Base-by-base conservation (phyloP, 1,140 invertebrate genomes). In the Sipha flava region DNA sequence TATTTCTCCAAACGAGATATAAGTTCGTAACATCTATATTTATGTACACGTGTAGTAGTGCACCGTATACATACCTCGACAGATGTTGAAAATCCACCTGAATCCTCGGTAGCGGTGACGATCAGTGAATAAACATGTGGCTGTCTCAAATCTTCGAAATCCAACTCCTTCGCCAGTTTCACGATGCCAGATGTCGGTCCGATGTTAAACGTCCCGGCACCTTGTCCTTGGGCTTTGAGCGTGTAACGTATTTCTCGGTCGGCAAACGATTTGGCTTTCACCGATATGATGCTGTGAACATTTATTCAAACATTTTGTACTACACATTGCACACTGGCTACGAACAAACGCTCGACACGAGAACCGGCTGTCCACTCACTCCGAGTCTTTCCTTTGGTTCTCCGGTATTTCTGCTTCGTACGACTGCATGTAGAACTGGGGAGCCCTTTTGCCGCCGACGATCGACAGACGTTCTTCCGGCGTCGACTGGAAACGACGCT, bases 261-360 rank as follows among this genome's bases (percentile, higher is more conserved):
- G 72, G 95, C 95, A 86, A 97, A 97, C 6, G 95, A 97, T 86
- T 97, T 97, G 0, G 95, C 95, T 87, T 97, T 97, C 79, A 97
- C 95, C 52, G 95, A 96, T 85, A 97, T 97, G 52, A 97, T 97
- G 84, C 94, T 95, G 88, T 31, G 91, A 82, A 82, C 81, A 81
- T 77, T 34, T 59, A 52, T n/a, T n/a, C n/a, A n/a, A n/a, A n/a
- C n/a, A n/a, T n/a, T n/a, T n/a, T n/a, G n/a, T n/a, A n/a, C n/a
- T n/a, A n/a, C n/a, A n/a, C n/a, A n/a, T n/a, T n/a, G n/a, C n/a
- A n/a, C n/a, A n/a, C n/a, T n/a, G n/a, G n/a, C n/a, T n/a, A n/a
- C n/a, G n/a, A n/a, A n/a, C n/a, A n/a, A n/a, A n/a, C n/a, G n/a
- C 14, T 29, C 12, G 21, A 7, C 4, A 21, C 12, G 2, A 2